Base-by-base conservation (phyloP, 2,797 vertebrate genomes). In the Gymnoscopelus microlampas region DNA sequence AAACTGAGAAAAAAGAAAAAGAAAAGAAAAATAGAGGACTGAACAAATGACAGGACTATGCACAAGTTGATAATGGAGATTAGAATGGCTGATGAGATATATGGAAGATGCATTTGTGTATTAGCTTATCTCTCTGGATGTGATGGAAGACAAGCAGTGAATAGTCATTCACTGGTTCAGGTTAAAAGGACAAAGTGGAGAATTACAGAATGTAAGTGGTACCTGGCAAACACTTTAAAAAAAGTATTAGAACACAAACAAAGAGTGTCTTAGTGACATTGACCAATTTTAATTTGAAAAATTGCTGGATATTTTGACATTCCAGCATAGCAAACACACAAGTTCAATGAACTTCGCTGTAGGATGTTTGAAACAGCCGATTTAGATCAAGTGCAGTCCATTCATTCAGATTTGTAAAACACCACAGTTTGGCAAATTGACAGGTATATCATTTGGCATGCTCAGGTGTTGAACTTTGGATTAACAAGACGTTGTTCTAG, bases 1-100 rank as follows among this genome's bases (percentile, higher is more conserved):
- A 92, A 91, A 93, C 84, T 89, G 80, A 93, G 94, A 88, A 90
- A 92, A 83, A 85, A 50, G 73, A 87, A 79, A 87, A 44, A 44
- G 5, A 39, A 39, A 39, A 39, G 4, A 6, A 39, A 39, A 5
- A 39, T 39, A 44, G 19, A 19, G 76, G 59, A 82, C 26, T 66
- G 60, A 90, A 89, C 78, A 89, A 73, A 76, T 77, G 77, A 67
- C 72, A 82, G 80, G 75, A 87, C 82, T 87, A 76, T 77, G 66
- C 76, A 63, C 76, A 82, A 87, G 79, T 76, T 89, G 65, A 87
- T 68, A 76, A 70, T 51, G 19, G 67, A 78, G 64, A 83, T 83
- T 71, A 78, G 76, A 79, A 73, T 82, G 70, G 69, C 48, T 65
- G 48, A 64, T 76, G 64, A 83, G 69, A 80, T 68, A 72, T 60